phyloP scores from a whole-genome alignment of 2,888 invertebrate species.

The Drosophila acutilabella region DNA sequence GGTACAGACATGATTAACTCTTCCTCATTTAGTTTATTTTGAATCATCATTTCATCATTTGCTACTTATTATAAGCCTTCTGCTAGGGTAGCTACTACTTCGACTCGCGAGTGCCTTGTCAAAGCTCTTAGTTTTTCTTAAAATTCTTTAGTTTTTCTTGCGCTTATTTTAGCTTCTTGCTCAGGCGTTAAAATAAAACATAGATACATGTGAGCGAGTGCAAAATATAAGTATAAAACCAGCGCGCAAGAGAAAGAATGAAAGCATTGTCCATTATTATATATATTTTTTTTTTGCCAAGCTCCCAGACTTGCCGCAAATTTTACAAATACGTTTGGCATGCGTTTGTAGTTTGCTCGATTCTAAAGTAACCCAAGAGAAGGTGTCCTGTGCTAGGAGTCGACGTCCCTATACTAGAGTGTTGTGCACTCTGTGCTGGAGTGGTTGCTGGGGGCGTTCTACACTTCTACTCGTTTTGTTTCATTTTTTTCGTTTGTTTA shows the following conservation, averaged over 20 bases:
- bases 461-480: slow-evolving; percentile 10
- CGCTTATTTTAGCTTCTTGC: slow-evolving; percentile 31
- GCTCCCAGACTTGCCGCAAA: slow-evolving; percentile 47
- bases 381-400: slow-evolving; percentile 21
- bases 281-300: slow-evolving; percentile 15
- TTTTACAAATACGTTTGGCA: slow-evolving; percentile 74
- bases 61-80: not conserved
- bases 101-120: not conserved
- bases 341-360: slow-evolving; percentile 13
- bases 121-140: not conserved
- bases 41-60: no score
- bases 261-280: slow-evolving; percentile 50
- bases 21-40: no score
- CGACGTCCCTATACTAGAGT: slow-evolving; percentile 35
- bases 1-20: no score
- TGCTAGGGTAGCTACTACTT: not conserved
- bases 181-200: slow-evolving; percentile 52
- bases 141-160: slow-evolving; percentile 26
- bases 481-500: slow-evolving; percentile 58
- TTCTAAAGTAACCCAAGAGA: slow-evolving; percentile 16
- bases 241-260: slow-evolving; percentile 3
- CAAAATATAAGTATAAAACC: slow-evolving; percentile 44
- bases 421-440: slow-evolving; percentile 47
- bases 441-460: slow-evolving; percentile 44
- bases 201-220: slow-evolving; percentile 59